Percentiles rank a stretch among this genome's conserved stretches.
Conservation (phyloP, 2,797 vertebrate genomes). For the Anguilla marmorata region DNA sequence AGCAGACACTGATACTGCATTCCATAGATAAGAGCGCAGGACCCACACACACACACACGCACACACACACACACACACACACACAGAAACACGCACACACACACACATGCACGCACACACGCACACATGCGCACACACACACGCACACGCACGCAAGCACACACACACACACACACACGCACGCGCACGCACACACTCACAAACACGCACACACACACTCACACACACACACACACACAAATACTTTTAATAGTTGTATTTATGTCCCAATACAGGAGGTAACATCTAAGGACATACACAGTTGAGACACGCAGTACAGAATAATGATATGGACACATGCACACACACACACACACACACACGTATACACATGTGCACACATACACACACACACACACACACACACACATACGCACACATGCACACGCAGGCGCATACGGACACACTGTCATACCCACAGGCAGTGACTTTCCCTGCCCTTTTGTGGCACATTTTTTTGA, state of each 20-base stretch:
- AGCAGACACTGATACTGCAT: neutral
- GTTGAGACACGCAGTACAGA: too few relatives aligned
- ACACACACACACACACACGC: neutral
- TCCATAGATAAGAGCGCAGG: constrained; percentile 21
- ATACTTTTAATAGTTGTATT: too few relatives aligned
- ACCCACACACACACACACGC: neutral
- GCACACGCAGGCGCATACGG: neutral
- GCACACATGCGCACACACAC: neutral
- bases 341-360: neutral
- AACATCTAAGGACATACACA: too few relatives aligned
- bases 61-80: neutral
- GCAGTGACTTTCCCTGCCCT: constrained; percentile 33
- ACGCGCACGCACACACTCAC: too few relatives aligned
- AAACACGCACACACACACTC: neutral
- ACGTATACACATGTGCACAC: neutral
- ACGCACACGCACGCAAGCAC: neutral
- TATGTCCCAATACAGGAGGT: too few relatives aligned
- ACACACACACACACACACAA: neutral
- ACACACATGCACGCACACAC: neutral
- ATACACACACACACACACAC: neutral
- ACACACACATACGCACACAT: neutral
- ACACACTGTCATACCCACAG: constrained; percentile 11
- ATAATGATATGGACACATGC: too few relatives aligned
- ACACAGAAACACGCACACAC: neutral
- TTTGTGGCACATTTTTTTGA: neutral